Evolutionary conservation across 1,140 invertebrate species (phyloP), one percentile per base, ranked within the genome.

Genomic region (Drosophila truncata): DNA sequence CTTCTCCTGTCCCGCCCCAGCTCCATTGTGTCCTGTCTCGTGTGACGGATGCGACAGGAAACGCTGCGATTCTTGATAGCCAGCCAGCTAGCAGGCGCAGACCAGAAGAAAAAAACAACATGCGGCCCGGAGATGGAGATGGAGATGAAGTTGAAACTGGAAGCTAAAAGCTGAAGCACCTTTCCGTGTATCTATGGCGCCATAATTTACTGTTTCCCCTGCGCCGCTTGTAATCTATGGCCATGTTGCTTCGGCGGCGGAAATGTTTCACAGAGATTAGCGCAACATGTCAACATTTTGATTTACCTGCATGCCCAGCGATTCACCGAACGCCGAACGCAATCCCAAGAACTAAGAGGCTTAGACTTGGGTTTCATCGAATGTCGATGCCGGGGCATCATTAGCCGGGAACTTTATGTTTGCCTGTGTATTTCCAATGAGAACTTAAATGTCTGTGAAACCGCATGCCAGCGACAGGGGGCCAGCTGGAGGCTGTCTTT

Each of bases 251-350:
- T 33, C 46, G 44, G 64, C 64, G 66, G 31, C 80, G 83, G 83
- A 86, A 87, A 87, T 87, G 85, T 80, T 87, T 87, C 83, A 83
- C 76, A 87, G 84, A 87, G 83, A 87, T 87, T 87, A 87, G 84
- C 83, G 72, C 66, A 82, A 80, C 80, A 83, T 82, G 84, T 65
- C 66, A 77, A 58, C 65, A 73, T 80, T 87, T 87, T 87, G 83
- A 87, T 87, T 77, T 86, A 75, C 62, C 80, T 64, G 59, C 74
- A 72, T 49, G 70, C 44, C 70, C 13, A 14, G 27, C 39, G 52
- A 50, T 42, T 60, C 37, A 13, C 18, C 13, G 16, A 31, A n/a
- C 65, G 14, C 33, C 44, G 23, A 35, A 58, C 23, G 1, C 33
- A 39, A 18, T 11, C 27, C 20, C 35, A 23, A 10, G 8, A 44